These are phyloP conservation scores for Probosciger aterrimus DNA, from an alignment of 2,113 vertebrate species.

Conservation along the genomic window DNA sequence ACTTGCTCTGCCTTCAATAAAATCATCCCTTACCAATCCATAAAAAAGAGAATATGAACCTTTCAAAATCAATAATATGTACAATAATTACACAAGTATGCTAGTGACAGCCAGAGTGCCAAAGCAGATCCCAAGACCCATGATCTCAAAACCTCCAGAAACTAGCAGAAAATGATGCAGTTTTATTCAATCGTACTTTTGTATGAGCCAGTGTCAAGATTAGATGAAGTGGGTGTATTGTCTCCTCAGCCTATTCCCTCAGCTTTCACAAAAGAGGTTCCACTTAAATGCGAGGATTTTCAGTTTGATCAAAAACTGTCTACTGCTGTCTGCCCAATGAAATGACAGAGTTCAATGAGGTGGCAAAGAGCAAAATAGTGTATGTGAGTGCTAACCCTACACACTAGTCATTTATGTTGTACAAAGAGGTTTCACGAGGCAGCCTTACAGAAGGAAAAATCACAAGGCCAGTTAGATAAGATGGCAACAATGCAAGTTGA, in stretches of 20 bases:
- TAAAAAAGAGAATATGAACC: conserved; percentile 68
- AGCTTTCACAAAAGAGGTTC: conserved; percentile 22
- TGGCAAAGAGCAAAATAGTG: not conserved
- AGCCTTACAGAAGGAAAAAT: not conserved
- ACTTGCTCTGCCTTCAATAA: conserved; percentile 68
- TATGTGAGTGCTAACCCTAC: not conserved
- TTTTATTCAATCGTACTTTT: conserved; percentile 24
- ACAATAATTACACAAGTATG: conserved; percentile 63
- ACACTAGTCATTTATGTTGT: not conserved
- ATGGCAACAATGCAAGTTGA: not conserved
- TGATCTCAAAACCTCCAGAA: conserved; percentile 25
- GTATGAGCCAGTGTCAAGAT: conserved; percentile 26
- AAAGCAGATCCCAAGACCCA: conserved; percentile 40
- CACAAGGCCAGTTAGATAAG: not conserved
- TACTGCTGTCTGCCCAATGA: not conserved
- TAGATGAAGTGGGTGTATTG: conserved; percentile 42
- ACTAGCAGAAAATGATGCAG: conserved; percentile 8
- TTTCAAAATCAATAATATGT: conserved; percentile 66
- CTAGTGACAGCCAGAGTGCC: not conserved
- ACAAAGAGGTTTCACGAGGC: not conserved
- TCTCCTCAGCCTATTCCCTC: conserved; percentile 20
- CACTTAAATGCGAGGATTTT: conserved; percentile 18
- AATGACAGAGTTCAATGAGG: not conserved
- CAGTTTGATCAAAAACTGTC: conserved; percentile 12
- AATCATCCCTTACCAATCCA: conserved; percentile 64